Evolutionary conservation across 2,113 vertebrate species (phyloP), one percentile per base, ranked within the genome.

Genomic region (Eublepharis macularius): DNA sequence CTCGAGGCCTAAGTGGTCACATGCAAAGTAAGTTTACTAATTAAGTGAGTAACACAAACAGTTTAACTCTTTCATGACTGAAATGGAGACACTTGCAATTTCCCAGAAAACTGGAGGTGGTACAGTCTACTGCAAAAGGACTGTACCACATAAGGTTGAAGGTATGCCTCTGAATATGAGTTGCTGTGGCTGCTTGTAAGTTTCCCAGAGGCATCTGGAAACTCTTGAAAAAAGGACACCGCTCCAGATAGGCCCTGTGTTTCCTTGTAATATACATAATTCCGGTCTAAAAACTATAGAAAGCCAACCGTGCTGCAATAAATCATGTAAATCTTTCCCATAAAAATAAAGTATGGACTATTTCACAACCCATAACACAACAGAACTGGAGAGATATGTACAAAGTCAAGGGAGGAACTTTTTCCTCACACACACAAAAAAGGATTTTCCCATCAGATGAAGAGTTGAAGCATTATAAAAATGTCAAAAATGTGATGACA

Each of bases 381-480:
- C 12, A 10, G 34, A 34, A n/a, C 36, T 85, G 36, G 45, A 76
- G 1, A 11, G 43, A 24, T 4, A 32, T 47, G 34, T 34, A 82
- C 11, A 80, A 88, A 83, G 77, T 1, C 11, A 7, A 8, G 47
- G 21, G 0, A 3, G 34, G 39, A 68, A 79, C 32, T 39, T 2
- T 26, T 9, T 26, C 82, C 76, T 81, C 84, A 69, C 4, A 0
- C 80, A 36, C 49, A 9, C 49, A 7, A 24, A 24, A 43, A 49
- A 41, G 54, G 49, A 66, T 86, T 90, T 94, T 93, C 90, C 92
- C 94, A 90, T 87, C 84, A 85, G 83, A 75, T 79, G 76, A 88
- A 85, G 89, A 87, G 60, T 75, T 47, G 88, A 81, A 80, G 34
- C 47, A 85, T 85, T 76, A 74, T 83, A 85, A 63, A 88, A 88